Conservation (phyloP, 64 coral and sea anemone genomes). For the Stylophora pistillata region DNA sequence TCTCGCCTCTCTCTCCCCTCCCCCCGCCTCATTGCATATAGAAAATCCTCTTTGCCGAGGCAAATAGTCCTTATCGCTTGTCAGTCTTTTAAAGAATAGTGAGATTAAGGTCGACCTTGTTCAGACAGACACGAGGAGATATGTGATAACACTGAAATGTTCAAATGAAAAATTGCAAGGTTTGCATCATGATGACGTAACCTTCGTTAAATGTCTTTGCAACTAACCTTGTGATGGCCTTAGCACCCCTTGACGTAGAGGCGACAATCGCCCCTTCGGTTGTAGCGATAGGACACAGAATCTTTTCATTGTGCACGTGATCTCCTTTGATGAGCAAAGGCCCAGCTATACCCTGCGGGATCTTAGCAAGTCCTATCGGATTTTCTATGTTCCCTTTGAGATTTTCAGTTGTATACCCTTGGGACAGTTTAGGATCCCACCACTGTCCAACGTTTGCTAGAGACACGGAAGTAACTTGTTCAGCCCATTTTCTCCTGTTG, state of each 20-base stretch:
- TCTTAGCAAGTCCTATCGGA: slow-evolving; percentile 48
- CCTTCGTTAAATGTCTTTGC: background rate
- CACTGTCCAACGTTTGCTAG: slow-evolving; percentile 40
- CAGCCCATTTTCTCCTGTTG: slow-evolving; percentile 45
- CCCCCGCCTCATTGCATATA: too few relatives aligned
- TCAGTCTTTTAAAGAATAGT: too few relatives aligned
- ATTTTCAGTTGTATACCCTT: slow-evolving; percentile 12
- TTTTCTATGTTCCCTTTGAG: slow-evolving; percentile 55
- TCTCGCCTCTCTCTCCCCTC: too few relatives aligned
- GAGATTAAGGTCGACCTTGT: too few relatives aligned
- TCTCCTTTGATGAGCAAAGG: slow-evolving; percentile 61
- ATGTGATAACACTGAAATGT: too few relatives aligned
- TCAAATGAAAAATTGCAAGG: too few relatives aligned
- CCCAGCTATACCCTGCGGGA: slow-evolving; percentile 43
- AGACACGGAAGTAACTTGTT: slow-evolving; percentile 9
- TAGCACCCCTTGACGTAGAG: slow-evolving; percentile 23
- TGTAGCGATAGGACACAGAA: slow-evolving; percentile 44
- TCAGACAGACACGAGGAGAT: too few relatives aligned
- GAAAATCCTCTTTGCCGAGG: too few relatives aligned
- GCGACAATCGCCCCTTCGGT: slow-evolving; percentile 58
- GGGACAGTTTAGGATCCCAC: background rate
- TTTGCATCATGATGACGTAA: too few relatives aligned
- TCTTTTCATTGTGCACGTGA: slow-evolving; percentile 23
- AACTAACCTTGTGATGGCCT: slow-evolving; percentile 29
- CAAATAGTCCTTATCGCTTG: too few relatives aligned